Evolutionary conservation across 1,140 invertebrate genomes (phyloP).

Genomic region (Papilio polyxenes): DNA sequence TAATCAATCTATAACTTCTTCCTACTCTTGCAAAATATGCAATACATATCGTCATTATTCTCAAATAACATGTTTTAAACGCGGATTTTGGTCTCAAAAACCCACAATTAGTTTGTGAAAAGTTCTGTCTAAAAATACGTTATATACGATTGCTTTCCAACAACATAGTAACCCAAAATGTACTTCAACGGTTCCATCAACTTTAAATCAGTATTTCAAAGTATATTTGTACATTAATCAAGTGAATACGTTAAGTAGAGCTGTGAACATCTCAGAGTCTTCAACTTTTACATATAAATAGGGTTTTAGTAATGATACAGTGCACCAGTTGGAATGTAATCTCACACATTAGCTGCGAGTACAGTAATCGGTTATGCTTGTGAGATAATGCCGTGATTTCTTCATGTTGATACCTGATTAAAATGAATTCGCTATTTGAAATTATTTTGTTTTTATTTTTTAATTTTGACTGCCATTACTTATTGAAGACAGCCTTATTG

Average conservation of each 20-base stretch:
- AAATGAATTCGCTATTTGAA: not conserved
- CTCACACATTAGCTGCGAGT: constrained; percentile 43
- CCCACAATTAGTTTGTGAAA: no score
- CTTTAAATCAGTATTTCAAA: constrained; percentile 19
- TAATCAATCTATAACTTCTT: not conserved
- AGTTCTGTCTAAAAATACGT: no score
- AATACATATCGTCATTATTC: no score
- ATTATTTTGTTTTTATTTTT: no score
- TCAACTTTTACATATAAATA: constrained; percentile 32
- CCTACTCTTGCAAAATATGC: not conserved
- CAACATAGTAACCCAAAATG: not conserved
- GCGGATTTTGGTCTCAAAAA: not conserved
- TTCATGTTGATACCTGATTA: no score
- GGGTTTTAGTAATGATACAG: constrained; percentile 40
- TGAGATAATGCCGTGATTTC: not conserved
- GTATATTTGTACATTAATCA: constrained; percentile 23
- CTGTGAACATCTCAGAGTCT: constrained; percentile 27
- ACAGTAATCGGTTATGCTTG: constrained; percentile 39
- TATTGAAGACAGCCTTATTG: no score
- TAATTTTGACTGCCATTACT: no score
- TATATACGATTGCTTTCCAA: not conserved
- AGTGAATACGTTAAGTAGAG: constrained; percentile 12
- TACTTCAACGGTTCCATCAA: not conserved
- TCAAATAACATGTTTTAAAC: no score
- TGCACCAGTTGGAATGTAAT: constrained; percentile 39